A percentile compares a stretch with the other conserved stretches of the same genome.
These are phyloP conservation scores for Tadarida brasiliensis DNA, from an alignment of 2,797 vertebrate genomes.

Conservation along the genomic window DNA sequence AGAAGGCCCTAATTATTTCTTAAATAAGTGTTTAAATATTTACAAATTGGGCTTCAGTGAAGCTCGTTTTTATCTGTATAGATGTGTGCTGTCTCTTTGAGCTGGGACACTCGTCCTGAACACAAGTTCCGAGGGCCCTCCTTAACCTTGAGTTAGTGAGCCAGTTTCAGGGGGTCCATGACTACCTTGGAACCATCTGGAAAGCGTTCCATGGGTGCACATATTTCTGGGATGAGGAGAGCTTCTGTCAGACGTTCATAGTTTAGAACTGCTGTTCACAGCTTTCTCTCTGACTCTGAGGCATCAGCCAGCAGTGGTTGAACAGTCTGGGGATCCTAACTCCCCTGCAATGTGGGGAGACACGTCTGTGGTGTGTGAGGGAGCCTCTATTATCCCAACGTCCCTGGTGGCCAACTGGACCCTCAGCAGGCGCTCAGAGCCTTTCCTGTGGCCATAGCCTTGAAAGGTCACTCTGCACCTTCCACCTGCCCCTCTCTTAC, in stretches of 20 bases:
- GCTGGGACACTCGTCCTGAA: neutral
- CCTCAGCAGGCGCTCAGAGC: neutral
- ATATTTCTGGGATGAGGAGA: neutral
- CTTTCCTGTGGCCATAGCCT: neutral
- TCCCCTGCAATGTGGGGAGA: neutral
- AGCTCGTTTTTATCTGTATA: constrained; percentile 42
- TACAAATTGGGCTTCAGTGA: constrained; percentile 59
- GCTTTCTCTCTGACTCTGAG: neutral
- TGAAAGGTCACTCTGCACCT: neutral
- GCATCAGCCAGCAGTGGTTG: neutral
- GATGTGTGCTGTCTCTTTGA: neutral
- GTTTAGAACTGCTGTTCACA: neutral
- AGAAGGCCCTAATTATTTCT: constrained; percentile 69
- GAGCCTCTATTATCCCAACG: neutral
- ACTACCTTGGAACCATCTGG: neutral
- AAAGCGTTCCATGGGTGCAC: neutral
- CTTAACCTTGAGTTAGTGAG: neutral
- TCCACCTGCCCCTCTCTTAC: neutral
- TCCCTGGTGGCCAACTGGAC: neutral
- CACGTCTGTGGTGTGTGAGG: neutral
- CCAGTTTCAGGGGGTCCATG: neutral
- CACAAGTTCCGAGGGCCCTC: neutral
- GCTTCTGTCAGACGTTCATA: neutral
- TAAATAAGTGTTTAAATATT: constrained; percentile 80
- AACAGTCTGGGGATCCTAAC: neutral